A percentile compares a stretch with the other conserved stretches of the same genome.
Evolutionary conservation across 2,113 vertebrate genomes (phyloP).

Genomic region (Pollimyrus isidori): DNA sequence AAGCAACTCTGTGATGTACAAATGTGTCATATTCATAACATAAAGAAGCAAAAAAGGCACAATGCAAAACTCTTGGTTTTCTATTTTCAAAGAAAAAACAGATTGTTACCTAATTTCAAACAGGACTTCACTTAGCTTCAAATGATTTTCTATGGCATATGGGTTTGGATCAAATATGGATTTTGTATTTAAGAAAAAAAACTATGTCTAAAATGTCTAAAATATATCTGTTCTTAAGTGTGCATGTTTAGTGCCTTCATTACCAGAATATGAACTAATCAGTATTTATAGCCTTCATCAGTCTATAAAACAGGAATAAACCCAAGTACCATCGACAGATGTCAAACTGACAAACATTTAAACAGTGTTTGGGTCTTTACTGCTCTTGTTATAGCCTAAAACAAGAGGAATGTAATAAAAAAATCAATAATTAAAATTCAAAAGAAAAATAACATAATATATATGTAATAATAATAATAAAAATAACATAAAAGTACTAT

Average conservation of each 20-base stretch:
- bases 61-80: neutral
- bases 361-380: neutral
- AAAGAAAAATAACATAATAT: neutral
- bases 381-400: neutral
- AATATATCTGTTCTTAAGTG: neutral
- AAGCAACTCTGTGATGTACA: neutral
- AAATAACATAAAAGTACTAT: neutral
- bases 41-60: neutral
- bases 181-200: slow-evolving; percentile 10
- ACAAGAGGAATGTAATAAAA: neutral
- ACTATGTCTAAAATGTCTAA: neutral
- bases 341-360: neutral
- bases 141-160: slow-evolving; percentile 2
- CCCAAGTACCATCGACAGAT: neutral
- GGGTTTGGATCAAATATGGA: slow-evolving; percentile 1
- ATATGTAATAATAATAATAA: neutral
- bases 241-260: neutral
- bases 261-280: neutral
- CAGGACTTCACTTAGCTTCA: slow-evolving; percentile 5
- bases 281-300: neutral
- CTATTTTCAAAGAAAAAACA: neutral
- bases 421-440: neutral
- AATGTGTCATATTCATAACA: neutral
- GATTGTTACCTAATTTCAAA: neutral
- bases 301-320: neutral